Conservation (phyloP, 2,888 invertebrate genomes). For the Leptinotarsa rubiginosa region DNA sequence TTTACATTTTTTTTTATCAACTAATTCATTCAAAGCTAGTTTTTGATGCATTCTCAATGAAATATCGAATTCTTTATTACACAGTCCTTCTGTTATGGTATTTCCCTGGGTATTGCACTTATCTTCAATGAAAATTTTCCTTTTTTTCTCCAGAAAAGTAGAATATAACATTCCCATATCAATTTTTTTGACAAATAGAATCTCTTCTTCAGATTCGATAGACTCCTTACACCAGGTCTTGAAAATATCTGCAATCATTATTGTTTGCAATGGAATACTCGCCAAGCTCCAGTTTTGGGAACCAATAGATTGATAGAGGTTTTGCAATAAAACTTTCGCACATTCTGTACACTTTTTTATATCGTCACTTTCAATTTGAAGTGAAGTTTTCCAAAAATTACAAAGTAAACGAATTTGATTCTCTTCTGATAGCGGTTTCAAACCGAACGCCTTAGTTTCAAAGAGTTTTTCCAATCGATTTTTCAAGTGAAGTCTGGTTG, state of each 20-base stretch:
- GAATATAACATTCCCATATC: slow-evolving; percentile 20
- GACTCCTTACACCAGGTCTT: slow-evolving; percentile 24
- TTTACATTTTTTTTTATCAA: slow-evolving; percentile 5
- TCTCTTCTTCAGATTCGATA: slow-evolving; percentile 3
- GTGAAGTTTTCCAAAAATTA: slow-evolving; percentile 19
- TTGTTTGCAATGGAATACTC: slow-evolving; percentile 34
- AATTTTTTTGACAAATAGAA: slow-evolving; percentile 12
- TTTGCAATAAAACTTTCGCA: slow-evolving; percentile 1
- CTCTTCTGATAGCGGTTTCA: slow-evolving; percentile 17
- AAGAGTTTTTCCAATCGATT: slow-evolving; percentile 12
- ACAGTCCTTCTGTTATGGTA: neutral
- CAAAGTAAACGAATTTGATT: slow-evolving; percentile 18
- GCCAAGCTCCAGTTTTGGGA: neutral
- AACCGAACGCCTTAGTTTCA: neutral
- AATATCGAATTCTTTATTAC: slow-evolving; percentile 13
- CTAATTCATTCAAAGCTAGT: slow-evolving; percentile 15
- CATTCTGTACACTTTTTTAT: slow-evolving; percentile 15
- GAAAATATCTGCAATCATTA: slow-evolving; percentile 36
- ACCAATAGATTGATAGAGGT: neutral
- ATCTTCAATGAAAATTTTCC: slow-evolving; percentile 26
- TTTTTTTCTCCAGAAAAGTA: slow-evolving; percentile 29
- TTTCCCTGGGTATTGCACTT: slow-evolving; percentile 28
- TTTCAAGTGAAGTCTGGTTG: slow-evolving; percentile 26
- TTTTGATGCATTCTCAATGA: slow-evolving; percentile 15
- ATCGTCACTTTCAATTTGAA: slow-evolving; percentile 9